phyloP scores from a whole-genome alignment of 2,888 invertebrate species.

The Sacculina carcini region DNA sequence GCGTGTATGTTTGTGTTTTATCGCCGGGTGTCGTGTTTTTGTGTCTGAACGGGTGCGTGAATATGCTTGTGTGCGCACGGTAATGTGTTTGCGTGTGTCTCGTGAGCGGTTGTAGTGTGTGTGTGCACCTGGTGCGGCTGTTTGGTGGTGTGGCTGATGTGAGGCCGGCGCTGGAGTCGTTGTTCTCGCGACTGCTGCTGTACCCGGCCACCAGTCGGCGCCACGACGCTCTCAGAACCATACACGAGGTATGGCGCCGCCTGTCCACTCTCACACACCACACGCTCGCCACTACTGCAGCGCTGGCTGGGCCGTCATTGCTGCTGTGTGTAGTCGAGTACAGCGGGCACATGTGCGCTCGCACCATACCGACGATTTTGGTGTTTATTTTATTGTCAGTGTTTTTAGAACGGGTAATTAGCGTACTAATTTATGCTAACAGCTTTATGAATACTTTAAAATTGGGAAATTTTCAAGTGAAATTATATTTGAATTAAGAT shows the following conservation, averaged over 20 bases:
- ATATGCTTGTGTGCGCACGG: neutral
- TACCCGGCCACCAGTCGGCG: slow-evolving; percentile 34
- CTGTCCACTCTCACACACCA: neutral
- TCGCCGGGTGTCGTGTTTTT: neutral
- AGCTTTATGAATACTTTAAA: no score
- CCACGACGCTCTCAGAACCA: slow-evolving; percentile 9
- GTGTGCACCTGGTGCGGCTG: slow-evolving; percentile 58
- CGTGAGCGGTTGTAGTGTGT: slow-evolving; percentile 34
- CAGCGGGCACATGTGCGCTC: no score
- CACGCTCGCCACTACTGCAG: neutral
- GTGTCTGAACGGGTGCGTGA: neutral
- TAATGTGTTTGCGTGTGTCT: slow-evolving; percentile 6
- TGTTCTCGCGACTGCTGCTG: slow-evolving; percentile 73
- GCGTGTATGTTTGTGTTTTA: neutral
- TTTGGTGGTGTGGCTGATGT: slow-evolving; percentile 66
- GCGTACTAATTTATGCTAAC: no score
- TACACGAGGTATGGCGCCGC: slow-evolving; percentile 8
- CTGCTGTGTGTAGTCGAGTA: no score
- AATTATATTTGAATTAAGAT: no score
- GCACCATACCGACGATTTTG: no score
- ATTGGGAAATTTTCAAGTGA: no score
- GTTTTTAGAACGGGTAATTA: no score
- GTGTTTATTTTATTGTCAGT: no score
- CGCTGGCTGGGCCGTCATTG: neutral
- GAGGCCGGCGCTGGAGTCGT: slow-evolving; percentile 66